Conservation (phyloP, 2,113 vertebrate genomes). For the Ivindomyrus marchei region DNA sequence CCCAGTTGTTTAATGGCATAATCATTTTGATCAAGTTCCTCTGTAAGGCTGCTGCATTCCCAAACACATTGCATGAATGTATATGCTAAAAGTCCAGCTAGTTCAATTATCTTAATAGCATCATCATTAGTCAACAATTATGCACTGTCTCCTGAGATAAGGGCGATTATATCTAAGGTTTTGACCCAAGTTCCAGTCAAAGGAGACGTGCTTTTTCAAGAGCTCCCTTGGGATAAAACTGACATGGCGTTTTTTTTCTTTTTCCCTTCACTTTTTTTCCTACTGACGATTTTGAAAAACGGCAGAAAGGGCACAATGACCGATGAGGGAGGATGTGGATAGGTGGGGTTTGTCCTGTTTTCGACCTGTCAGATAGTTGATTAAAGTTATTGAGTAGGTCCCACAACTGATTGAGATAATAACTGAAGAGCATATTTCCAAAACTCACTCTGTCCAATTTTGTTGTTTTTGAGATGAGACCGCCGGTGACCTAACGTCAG, state of each 20-base stretch:
- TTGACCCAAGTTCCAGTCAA: neutral
- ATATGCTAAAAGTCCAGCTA: neutral
- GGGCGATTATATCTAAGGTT: neutral
- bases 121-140: neutral
- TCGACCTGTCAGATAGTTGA: neutral
- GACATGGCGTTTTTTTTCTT: slow-evolving; percentile 21
- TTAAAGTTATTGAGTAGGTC: neutral
- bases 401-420: neutral
- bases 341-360: neutral
- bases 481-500: neutral
- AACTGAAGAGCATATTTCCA: neutral
- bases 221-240: neutral
- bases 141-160: neutral
- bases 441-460: neutral
- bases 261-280: neutral
- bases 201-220: neutral
- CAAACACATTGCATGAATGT: neutral
- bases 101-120: slow-evolving; percentile 5
- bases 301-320: neutral
- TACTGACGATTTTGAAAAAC: neutral
- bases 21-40: neutral
- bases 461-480: neutral
- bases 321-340: neutral
- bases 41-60: neutral
- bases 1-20: neutral